A percentile compares a stretch with the other conserved stretches of the same genome.
phyloP scores from a whole-genome alignment of 2,797 vertebrate species.

The Odontamblyopus rebecca region DNA sequence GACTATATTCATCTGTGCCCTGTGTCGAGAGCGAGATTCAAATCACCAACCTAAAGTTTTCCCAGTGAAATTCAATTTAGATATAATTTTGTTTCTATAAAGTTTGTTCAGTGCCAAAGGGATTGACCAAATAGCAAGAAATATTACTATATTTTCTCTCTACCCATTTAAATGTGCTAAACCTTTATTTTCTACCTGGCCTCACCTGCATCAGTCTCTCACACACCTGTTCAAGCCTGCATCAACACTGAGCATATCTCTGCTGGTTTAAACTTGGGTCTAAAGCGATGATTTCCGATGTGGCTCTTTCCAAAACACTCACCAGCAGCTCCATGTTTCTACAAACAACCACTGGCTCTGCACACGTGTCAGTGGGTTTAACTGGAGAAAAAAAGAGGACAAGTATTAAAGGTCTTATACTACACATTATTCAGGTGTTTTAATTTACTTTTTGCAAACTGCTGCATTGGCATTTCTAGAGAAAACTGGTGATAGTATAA shows the following conservation, averaged over 20 bases:
- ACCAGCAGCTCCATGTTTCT: slow-evolving; percentile 38
- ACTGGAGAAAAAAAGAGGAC: background rate
- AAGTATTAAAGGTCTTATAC: background rate
- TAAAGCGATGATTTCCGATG: slow-evolving; percentile 11
- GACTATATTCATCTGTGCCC: no score
- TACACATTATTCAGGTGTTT: background rate
- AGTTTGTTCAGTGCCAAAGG: no score
- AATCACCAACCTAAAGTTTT: no score
- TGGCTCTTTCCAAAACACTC: slow-evolving; percentile 50
- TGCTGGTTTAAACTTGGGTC: slow-evolving; percentile 4
- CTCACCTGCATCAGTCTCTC: background rate
- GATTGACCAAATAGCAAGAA: no score
- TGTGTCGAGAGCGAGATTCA: no score
- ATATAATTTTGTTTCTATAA: no score
- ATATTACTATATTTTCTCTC: no score
- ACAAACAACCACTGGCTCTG: slow-evolving; percentile 9
- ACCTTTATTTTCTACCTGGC: background rate
- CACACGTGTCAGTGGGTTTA: slow-evolving; percentile 1
- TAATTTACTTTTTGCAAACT: background rate
- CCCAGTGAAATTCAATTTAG: no score
- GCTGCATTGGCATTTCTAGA: background rate
- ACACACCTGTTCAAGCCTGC: background rate
- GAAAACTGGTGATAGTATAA: no score
- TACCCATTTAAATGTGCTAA: background rate
- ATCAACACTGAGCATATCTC: background rate